A percentile compares a stretch with the other conserved stretches of the same genome.
Evolutionary conservation across 2,797 vertebrate species (phyloP).

Genomic region (Pseudochromis fuscus): DNA sequence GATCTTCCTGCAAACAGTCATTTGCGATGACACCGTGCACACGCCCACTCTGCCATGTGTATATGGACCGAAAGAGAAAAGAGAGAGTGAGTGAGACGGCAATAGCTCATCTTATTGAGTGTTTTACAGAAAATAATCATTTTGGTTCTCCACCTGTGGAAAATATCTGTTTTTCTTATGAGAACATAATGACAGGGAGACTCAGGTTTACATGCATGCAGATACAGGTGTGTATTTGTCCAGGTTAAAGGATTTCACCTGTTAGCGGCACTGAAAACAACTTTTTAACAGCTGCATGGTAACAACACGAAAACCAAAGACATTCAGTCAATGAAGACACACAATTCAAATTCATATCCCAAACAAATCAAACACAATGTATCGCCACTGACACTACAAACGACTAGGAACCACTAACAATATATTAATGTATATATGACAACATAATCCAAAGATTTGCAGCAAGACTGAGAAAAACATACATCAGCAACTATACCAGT

Average conservation of each 20-base stretch:
- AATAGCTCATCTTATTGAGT: conserved; percentile 13
- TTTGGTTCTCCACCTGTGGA: background rate
- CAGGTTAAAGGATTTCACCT: background rate
- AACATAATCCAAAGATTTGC: background rate
- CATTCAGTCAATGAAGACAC: background rate
- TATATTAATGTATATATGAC: background rate
- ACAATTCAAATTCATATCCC: background rate
- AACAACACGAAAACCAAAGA: background rate
- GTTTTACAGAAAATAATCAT: conserved; percentile 34
- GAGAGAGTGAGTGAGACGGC: background rate
- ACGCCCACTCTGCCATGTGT: conserved; percentile 9
- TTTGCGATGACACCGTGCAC: conserved; percentile 39
- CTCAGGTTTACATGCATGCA: too few species aligned
- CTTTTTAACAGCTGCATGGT: background rate
- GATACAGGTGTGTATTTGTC: background rate
- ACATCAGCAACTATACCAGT: too few species aligned
- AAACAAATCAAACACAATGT: background rate
- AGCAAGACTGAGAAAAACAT: too few species aligned
- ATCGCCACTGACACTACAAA: background rate
- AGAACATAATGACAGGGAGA: background rate
- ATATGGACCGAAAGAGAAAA: background rate
- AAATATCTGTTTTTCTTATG: conserved; percentile 11
- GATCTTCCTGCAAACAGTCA: conserved; percentile 48
- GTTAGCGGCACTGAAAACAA: too few species aligned
- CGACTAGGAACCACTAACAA: background rate